Base-by-base conservation (phyloP, 2,888 invertebrate genomes). In the Neoaliturus tenellus region DNA sequence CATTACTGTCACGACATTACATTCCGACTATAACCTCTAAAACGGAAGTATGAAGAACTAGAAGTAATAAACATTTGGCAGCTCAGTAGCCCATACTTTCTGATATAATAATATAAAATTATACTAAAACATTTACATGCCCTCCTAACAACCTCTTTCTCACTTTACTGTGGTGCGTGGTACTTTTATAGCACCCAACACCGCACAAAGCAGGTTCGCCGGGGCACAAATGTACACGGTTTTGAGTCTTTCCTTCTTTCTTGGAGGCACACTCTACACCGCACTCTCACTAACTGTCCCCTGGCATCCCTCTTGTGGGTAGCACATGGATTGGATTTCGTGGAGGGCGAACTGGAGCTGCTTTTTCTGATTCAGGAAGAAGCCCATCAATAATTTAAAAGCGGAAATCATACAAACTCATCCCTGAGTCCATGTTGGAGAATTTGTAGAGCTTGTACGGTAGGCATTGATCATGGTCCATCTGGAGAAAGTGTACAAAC, bases 171-270 rank as follows among this genome's bases (percentile, higher is more conserved):
- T n/a, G n/a, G n/a, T n/a, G n/a, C n/a, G n/a, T n/a, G n/a, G n/a
- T n/a, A n/a, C n/a, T n/a, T n/a, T n/a, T n/a, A n/a, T n/a, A n/a
- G n/a, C n/a, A n/a, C n/a, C n/a, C n/a, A n/a, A n/a, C n/a, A n/a
- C n/a, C n/a, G n/a, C n/a, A n/a, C n/a, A n/a, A n/a, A n/a, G n/a
- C n/a, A n/a, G n/a, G n/a, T n/a, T n/a, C n/a, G n/a, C n/a, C n/a
- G n/a, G n/a, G n/a, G 75, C 75, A 75, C 44, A 75, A 4, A 75
- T 20, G n/a, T 41, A 75, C 25, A 75, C 41, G 6, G 75, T 75
- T 28, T 35, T n/a, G 75, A 20, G 2, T 69, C 69, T 75, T 75
- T 41, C 41, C 41, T 39, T 8, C 41, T 23, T 35, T 75, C 75
- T 17, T n/a, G 4, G 10, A 41, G 41, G 17, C 75, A 75, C 23